Evolutionary conservation across 2,113 vertebrate species (phyloP).

Genomic region (Malurus cyaneus): DNA sequence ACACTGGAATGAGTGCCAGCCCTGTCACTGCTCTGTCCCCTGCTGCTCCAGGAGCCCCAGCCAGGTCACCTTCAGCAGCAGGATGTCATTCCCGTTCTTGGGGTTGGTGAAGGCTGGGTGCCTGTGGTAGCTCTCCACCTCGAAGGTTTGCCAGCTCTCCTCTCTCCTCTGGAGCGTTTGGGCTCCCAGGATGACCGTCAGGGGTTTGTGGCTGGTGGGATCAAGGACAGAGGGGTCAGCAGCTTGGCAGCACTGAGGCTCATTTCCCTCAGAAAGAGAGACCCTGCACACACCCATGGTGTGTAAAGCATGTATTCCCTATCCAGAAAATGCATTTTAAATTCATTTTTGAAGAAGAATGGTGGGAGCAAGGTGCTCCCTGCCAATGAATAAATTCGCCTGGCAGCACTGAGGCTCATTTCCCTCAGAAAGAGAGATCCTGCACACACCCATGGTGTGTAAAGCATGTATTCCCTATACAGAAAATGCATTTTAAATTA

Average conservation of each 20-base stretch:
- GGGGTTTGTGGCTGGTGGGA: not conserved
- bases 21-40: not conserved
- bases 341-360: not conserved
- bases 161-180: not conserved
- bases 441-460: rapidly evolving
- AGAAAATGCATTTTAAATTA: rapidly evolving
- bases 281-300: rapidly evolving
- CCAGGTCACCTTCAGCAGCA: conserved; percentile 53
- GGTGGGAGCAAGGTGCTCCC: not conserved
- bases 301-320: not conserved
- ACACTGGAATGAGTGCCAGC: not conserved
- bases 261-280: not conserved
- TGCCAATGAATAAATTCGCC: not conserved
- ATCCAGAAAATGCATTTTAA: rapidly evolving
- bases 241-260: not conserved
- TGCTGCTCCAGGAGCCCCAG: not conserved
- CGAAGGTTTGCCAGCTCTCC: conserved; percentile 3
- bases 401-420: not conserved
- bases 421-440: not conserved
- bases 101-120: not conserved
- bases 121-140: conserved; percentile 6
- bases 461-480: not conserved
- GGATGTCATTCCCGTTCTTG: not conserved
- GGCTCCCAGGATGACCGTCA: conserved; percentile 52
- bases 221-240: not conserved